phyloP scores from a whole-genome alignment of 1,140 invertebrate species.

The Notospermus geniculatus region DNA sequence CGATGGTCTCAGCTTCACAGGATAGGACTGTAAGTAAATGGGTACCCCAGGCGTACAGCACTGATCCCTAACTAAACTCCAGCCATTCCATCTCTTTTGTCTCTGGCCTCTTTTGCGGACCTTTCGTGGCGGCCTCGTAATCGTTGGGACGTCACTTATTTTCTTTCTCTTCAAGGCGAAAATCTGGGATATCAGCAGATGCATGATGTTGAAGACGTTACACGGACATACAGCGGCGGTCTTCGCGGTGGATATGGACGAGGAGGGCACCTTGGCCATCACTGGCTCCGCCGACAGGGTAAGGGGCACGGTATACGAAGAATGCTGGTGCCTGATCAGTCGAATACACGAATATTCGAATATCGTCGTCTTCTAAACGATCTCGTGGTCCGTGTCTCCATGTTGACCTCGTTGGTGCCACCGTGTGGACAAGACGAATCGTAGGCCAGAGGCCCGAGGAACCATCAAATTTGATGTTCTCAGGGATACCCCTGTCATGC shows the following conservation, averaged over 20 bases:
- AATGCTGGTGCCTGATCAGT: neutral
- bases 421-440: too few relatives aligned
- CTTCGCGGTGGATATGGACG: conserved; percentile 46
- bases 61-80: too few relatives aligned
- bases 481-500: neutral
- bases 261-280: conserved; percentile 36
- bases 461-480: too few relatives aligned
- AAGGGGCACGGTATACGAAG: conserved; percentile 3
- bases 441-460: too few relatives aligned
- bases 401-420: too few relatives aligned
- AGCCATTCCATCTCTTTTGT: too few relatives aligned
- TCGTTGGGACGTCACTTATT: too few relatives aligned
- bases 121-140: too few relatives aligned
- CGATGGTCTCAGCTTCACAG: conserved; percentile 45
- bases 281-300: conserved; percentile 51
- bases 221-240: conserved; percentile 42
- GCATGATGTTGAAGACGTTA: conserved; percentile 35
- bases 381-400: too few relatives aligned
- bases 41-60: too few relatives aligned
- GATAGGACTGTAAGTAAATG: conserved; percentile 42
- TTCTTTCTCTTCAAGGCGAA: conserved; percentile 38
- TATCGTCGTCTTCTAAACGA: too few relatives aligned
- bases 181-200: conserved; percentile 48
- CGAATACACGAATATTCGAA: neutral
- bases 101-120: too few relatives aligned